Conservation (phyloP, 1,140 invertebrate genomes). For the Dreissena rostriformis region DNA sequence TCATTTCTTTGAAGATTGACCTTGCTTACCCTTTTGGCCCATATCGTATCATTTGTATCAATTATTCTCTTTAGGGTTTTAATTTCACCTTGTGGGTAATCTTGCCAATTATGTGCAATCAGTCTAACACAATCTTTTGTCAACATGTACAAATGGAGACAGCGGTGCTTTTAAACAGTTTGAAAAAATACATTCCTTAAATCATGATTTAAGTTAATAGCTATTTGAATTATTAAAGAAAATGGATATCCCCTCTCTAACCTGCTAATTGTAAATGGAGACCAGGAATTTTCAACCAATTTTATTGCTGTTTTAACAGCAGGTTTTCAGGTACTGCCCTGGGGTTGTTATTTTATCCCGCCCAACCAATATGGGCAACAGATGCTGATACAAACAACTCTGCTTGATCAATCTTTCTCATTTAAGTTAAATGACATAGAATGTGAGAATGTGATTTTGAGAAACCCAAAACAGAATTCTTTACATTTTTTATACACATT, state of each 20-base stretch:
- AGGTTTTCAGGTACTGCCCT: too few relatives aligned
- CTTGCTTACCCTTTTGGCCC: not conserved
- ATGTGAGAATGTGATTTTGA: too few relatives aligned
- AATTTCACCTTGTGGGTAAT: conserved; percentile 38
- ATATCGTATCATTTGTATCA: conserved; percentile 51
- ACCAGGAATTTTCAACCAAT: too few relatives aligned
- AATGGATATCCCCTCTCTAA: conserved; percentile 5
- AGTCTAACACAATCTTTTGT: conserved; percentile 44
- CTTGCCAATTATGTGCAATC: conserved; percentile 43
- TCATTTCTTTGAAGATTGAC: conserved; percentile 1
- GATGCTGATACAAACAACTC: too few relatives aligned
- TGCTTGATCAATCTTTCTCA: too few relatives aligned
- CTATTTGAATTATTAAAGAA: conserved; percentile 4
- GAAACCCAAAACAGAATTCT: too few relatives aligned
- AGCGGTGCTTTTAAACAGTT: not conserved
- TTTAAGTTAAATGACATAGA: too few relatives aligned
- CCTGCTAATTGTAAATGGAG: too few relatives aligned
- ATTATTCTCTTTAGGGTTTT: conserved; percentile 41
- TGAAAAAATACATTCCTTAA: not conserved
- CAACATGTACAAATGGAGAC: conserved; percentile 31
- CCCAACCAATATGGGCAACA: too few relatives aligned
- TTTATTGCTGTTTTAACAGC: too few relatives aligned
- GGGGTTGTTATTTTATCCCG: too few relatives aligned
- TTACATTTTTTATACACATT: too few relatives aligned
- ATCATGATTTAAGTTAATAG: conserved; percentile 44